Evolutionary conservation across 2,888 invertebrate species (phyloP).

Genomic region (Eudasyphora cyanicolor): DNA sequence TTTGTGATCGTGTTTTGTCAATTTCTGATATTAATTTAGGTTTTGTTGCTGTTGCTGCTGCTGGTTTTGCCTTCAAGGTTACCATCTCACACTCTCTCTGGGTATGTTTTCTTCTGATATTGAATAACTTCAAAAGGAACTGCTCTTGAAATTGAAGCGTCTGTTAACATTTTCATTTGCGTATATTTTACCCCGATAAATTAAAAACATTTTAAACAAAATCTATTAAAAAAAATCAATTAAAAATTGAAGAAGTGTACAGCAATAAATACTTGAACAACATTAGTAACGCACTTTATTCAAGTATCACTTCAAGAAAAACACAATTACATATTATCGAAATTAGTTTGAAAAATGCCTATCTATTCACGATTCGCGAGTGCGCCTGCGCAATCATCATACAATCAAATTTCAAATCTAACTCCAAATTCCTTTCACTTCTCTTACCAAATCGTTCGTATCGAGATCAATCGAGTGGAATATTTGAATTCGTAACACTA

Average conservation of each 20-base stretch:
- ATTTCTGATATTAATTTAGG: conserved; percentile 46
- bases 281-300: background rate
- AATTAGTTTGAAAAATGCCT: background rate
- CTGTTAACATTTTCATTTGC: background rate
- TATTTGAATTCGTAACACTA: too few species aligned
- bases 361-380: too few species aligned
- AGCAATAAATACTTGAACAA: background rate
- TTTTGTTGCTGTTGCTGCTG: conserved; percentile 30
- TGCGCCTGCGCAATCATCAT: background rate
- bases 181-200: background rate
- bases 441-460: background rate
- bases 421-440: background rate
- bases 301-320: conserved; percentile 1
- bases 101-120: background rate
- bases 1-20: conserved; percentile 60
- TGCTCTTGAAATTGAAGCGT: conserved; percentile 10
- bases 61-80: conserved; percentile 64
- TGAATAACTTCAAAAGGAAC: background rate
- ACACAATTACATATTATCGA: background rate
- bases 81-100: conserved; percentile 53
- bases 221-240: background rate
- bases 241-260: background rate
- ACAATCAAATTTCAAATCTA: background rate
- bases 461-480: too few species aligned
- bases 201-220: background rate